Percentiles rank a stretch among this genome's conserved stretches.
Evolutionary conservation across 2,797 vertebrate genomes (phyloP).

Genomic region (Oreochromis grahami): DNA sequence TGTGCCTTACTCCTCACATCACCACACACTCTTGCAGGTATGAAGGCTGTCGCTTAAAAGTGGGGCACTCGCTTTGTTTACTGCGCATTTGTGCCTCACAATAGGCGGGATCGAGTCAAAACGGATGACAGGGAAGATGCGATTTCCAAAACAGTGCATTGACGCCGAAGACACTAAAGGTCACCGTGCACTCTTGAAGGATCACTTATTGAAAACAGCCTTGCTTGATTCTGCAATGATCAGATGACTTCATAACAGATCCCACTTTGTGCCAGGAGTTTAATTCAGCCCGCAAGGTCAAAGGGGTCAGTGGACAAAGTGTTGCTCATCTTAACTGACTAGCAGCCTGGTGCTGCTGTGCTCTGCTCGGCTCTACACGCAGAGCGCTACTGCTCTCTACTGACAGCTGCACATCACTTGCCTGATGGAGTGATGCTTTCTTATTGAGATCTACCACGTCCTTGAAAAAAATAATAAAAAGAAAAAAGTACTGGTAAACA

Average conservation of each 20-base stretch:
- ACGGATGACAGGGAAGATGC: background rate
- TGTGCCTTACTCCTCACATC: background rate
- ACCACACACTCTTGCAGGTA: background rate
- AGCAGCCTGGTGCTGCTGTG: slow-evolving; percentile 15
- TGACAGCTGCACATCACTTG: slow-evolving; percentile 25
- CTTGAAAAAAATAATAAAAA: background rate
- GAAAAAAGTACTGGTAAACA: background rate
- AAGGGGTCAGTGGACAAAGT: slow-evolving; percentile 65
- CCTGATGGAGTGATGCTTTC: background rate
- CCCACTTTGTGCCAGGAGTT: slow-evolving; percentile 31
- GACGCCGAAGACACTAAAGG: slow-evolving; percentile 44
- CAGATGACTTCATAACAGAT: slow-evolving; percentile 33
- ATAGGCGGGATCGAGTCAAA: background rate
- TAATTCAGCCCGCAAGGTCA: slow-evolving; percentile 68
- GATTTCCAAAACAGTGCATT: background rate
- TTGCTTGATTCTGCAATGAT: slow-evolving; percentile 15
- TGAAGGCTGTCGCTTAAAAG: background rate
- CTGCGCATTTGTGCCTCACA: background rate
- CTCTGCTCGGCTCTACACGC: background rate
- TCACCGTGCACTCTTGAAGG: slow-evolving; percentile 18
- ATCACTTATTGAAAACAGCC: slow-evolving; percentile 35
- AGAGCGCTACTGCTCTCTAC: slow-evolving; percentile 76
- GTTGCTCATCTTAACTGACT: slow-evolving; percentile 47
- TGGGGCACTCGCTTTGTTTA: background rate
- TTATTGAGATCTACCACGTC: background rate